phyloP scores from a whole-genome alignment of 2,888 invertebrate genomes.

The Phyto melanocephala region DNA sequence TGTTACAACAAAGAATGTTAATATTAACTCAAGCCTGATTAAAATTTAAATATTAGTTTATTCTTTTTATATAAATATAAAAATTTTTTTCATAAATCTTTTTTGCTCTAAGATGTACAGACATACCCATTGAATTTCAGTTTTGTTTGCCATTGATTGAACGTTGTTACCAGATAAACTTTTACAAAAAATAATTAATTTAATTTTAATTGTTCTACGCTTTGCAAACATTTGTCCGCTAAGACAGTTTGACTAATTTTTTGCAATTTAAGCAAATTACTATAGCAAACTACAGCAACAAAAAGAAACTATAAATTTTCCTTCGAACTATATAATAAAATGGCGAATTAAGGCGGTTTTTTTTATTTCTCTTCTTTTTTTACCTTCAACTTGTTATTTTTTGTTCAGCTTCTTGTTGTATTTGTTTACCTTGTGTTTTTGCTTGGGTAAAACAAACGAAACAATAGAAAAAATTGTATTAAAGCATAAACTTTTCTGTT shows the following conservation, averaged over 20 bases:
- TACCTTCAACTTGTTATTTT: neutral
- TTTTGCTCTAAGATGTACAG: too few species aligned
- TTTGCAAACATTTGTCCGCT: neutral
- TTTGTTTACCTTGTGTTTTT: neutral
- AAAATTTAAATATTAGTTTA: too few species aligned
- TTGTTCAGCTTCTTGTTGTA: neutral
- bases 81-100: too few species aligned
- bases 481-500: slow-evolving; percentile 23
- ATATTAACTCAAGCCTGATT: too few species aligned
- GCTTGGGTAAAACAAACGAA: neutral
- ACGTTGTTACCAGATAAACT: neutral
- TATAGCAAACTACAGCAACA: neutral
- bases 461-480: slow-evolving; percentile 9
- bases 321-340: neutral
- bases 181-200: neutral
- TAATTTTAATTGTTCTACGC: neutral
- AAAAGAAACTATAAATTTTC: neutral
- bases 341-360: neutral
- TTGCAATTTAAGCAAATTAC: neutral
- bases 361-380: neutral
- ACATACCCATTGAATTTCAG: neutral
- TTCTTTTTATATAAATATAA: too few species aligned
- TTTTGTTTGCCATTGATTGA: neutral
- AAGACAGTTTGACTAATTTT: neutral
- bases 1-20: too few species aligned